A percentile compares a stretch with the other conserved stretches of the same genome.
phyloP scores from a whole-genome alignment of 2,888 invertebrate genomes.

The Melolontha melolontha region DNA sequence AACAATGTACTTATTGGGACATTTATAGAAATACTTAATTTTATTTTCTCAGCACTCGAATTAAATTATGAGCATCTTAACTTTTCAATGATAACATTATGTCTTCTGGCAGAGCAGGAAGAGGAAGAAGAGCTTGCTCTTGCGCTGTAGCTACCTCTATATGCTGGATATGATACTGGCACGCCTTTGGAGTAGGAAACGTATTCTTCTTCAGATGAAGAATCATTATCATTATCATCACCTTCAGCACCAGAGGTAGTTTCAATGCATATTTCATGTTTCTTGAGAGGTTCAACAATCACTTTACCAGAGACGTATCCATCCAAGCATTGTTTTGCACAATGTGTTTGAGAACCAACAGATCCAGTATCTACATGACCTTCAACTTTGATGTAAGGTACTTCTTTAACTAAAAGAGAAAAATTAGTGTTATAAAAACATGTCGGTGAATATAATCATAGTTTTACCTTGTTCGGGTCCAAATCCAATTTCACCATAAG shows the following conservation, averaged over 20 bases:
- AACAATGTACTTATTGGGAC: not conserved
- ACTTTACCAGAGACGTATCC: slow-evolving; percentile 56
- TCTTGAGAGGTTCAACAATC: slow-evolving; percentile 51
- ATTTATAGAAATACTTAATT: slow-evolving; percentile 16
- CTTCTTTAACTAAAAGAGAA: slow-evolving; percentile 47
- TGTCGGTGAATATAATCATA: not conserved
- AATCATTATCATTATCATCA: slow-evolving; percentile 12
- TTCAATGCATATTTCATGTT: slow-evolving; percentile 31
- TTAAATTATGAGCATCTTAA: slow-evolving; percentile 28
- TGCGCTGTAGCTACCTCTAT: slow-evolving; percentile 5
- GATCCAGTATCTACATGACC: slow-evolving; percentile 36
- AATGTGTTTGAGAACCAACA: slow-evolving; percentile 11
- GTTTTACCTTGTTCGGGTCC: slow-evolving; percentile 61
- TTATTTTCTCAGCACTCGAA: not conserved
- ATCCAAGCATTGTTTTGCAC: slow-evolving; percentile 45
- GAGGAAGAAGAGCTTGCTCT: slow-evolving; percentile 26
- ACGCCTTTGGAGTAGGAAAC: no score
- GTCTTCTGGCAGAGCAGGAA: slow-evolving; percentile 25
- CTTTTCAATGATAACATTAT: slow-evolving; percentile 45
- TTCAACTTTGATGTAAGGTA: slow-evolving; percentile 51
- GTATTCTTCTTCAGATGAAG: slow-evolving; percentile 31
- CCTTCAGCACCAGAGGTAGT: not conserved
- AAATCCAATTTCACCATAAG: slow-evolving; percentile 66
- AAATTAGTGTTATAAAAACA: not conserved
- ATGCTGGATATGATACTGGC: slow-evolving; percentile 5